Conservation (phyloP, 2,113 vertebrate genomes). For the Neomonachus schauinslandi region DNA sequence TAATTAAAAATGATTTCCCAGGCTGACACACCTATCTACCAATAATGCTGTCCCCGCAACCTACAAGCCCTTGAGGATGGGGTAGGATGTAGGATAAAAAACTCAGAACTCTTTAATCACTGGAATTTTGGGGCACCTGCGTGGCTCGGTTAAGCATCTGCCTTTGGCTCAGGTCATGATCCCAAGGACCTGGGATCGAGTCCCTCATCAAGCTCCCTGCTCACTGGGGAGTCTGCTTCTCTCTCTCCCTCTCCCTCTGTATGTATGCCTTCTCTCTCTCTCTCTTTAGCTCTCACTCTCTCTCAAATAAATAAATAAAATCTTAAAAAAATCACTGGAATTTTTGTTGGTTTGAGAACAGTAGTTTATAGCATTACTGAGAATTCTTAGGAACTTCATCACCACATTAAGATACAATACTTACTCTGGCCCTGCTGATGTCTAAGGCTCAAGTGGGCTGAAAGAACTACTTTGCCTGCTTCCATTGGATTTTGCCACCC, state of each 20-base stretch:
- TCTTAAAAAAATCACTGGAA: neutral
- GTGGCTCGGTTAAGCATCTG: too few species aligned
- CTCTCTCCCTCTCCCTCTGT: too few species aligned
- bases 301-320: too few species aligned
- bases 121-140: neutral
- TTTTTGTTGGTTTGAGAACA: neutral
- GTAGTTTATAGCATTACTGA: neutral
- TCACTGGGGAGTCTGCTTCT: too few species aligned
- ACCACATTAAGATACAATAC: neutral
- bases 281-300: too few species aligned
- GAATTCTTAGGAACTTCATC: neutral
- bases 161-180: too few species aligned
- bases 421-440: neutral
- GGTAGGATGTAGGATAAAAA: neutral
- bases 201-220: too few species aligned
- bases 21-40: neutral
- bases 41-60: neutral
- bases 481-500: neutral
- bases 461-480: neutral
- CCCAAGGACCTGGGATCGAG: too few species aligned
- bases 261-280: too few species aligned
- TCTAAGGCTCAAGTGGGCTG: neutral
- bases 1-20: neutral
- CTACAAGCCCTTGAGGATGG: neutral
- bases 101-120: neutral